A percentile compares a stretch with the other conserved stretches of the same genome.
Evolutionary conservation across 2,888 invertebrate genomes (phyloP).

Genomic region (Andrena dorsata): DNA sequence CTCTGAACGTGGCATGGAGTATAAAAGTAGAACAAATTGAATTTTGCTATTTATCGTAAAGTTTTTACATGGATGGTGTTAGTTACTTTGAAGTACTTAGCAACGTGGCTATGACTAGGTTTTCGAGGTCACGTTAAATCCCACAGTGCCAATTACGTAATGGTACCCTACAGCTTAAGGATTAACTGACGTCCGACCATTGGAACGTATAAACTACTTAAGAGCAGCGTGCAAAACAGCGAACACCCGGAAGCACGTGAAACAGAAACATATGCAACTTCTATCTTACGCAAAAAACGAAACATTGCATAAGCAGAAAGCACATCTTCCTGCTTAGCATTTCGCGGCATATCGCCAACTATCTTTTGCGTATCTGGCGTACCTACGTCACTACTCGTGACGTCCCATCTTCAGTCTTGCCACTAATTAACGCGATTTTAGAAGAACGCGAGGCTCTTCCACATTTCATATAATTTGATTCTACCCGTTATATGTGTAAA

Average conservation of each 20-base stretch:
- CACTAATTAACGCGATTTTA: background rate
- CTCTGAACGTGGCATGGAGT: background rate
- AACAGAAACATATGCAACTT: background rate
- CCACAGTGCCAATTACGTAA: slow-evolving; percentile 20
- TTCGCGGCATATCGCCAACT: slow-evolving; percentile 44
- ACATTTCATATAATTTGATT: background rate
- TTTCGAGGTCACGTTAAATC: slow-evolving; percentile 6
- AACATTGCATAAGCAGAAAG: slow-evolving; percentile 29
- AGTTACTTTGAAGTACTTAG: slow-evolving; percentile 4
- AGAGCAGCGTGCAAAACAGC: background rate
- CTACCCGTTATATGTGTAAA: too few species aligned
- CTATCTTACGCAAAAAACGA: background rate
- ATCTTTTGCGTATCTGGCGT: slow-evolving; percentile 5
- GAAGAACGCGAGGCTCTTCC: background rate
- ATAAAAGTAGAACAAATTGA: background rate
- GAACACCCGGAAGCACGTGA: background rate
- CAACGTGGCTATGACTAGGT: background rate
- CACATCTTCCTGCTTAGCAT: background rate
- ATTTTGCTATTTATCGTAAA: background rate
- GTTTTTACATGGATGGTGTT: background rate
- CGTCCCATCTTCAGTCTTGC: background rate
- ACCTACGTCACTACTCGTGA: slow-evolving; percentile 37
- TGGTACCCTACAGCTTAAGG: slow-evolving; percentile 1
- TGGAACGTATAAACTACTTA: slow-evolving; percentile 27
- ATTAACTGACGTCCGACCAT: slow-evolving; percentile 21